Base-by-base conservation (phyloP, 2,113 vertebrate species). In the Ancistrus triradiatus region DNA sequence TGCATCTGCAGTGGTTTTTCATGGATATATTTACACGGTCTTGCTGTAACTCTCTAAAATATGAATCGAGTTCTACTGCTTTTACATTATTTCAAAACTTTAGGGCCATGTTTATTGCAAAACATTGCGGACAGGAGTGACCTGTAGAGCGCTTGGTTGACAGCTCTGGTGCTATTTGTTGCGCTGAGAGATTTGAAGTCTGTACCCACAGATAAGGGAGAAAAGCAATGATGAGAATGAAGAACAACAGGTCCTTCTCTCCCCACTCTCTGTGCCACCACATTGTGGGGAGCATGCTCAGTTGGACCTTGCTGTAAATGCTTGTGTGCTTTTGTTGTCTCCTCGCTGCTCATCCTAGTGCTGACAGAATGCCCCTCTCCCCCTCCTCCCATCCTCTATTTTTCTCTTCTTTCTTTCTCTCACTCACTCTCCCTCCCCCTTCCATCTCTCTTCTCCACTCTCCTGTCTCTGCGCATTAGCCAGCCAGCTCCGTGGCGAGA, bases 221-320 rank as follows among this genome's bases (percentile, higher is more conserved):
- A 68, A 64, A 63, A 66, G 25, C 18, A 70, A 40, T 66, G 66
- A 67, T 74, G 61, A 53, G n/a, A 50, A 49, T 42, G 27, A 70
- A 52, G 68, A 71, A 74, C 73, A 71, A 74, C 73, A 74, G 73
- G 73, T 74, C 18, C 27, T 37, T 24, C 50, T 31, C 53, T 18
- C 43, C 13, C 37, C 40, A 25, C 43, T 17, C 33, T 66, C 13
- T 10, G 10, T 40, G 8, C 46, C 55, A 49, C 38, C 55, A 38
- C 7, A 35, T 44, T 24, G 28, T 63, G 14, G 53, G n/a, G 59
- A 49, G 59, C 67, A 67, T 69, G 60, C 77, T 65, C 57, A 69
- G 56, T 61, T 27, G 40, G 48, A 61, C 33, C 56, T 22, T 35
- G 71, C 25, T 43, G 63, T 63, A 73, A 73, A 73, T 52, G 66